Conservation (phyloP, 2,888 invertebrate species). For the Chrysolina haemoptera region DNA sequence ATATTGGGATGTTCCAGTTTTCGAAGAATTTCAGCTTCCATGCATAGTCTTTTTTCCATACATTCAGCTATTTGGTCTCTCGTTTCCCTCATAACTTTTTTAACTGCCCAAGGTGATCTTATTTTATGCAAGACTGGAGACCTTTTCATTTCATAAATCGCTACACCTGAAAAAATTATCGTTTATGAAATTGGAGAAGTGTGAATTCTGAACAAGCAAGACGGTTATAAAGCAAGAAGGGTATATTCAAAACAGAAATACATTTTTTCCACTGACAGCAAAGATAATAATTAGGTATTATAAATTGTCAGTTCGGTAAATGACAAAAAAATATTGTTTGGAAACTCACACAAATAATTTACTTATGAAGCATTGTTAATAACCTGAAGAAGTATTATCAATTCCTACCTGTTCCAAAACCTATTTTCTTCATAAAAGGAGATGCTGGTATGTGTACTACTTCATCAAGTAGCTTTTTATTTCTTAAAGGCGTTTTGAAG, state of each 20-base stretch:
- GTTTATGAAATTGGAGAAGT: too few species aligned
- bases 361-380: too few species aligned
- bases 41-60: slow-evolving; percentile 73
- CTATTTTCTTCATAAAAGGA: slow-evolving; percentile 80
- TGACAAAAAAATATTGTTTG: too few species aligned
- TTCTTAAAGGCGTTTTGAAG: slow-evolving; percentile 70
- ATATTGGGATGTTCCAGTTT: slow-evolving; percentile 85
- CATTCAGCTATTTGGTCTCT: slow-evolving; percentile 58
- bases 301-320: too few species aligned
- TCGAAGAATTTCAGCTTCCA: slow-evolving; percentile 81
- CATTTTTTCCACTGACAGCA: too few species aligned
- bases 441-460: slow-evolving; percentile 77
- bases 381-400: slow-evolving; percentile 21
- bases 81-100: slow-evolving; percentile 74
- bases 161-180: slow-evolving; percentile 74
- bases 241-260: too few species aligned
- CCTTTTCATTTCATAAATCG: slow-evolving; percentile 83
- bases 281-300: too few species aligned
- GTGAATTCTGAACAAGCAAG: too few species aligned
- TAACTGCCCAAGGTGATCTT: slow-evolving; percentile 91
- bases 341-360: too few species aligned
- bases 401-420: slow-evolving; percentile 82
- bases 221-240: too few species aligned
- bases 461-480: slow-evolving; percentile 51
- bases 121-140: slow-evolving; percentile 79